Evolutionary conservation across 1,140 invertebrate species (phyloP).

Genomic region (Drosophila setifemur): DNA sequence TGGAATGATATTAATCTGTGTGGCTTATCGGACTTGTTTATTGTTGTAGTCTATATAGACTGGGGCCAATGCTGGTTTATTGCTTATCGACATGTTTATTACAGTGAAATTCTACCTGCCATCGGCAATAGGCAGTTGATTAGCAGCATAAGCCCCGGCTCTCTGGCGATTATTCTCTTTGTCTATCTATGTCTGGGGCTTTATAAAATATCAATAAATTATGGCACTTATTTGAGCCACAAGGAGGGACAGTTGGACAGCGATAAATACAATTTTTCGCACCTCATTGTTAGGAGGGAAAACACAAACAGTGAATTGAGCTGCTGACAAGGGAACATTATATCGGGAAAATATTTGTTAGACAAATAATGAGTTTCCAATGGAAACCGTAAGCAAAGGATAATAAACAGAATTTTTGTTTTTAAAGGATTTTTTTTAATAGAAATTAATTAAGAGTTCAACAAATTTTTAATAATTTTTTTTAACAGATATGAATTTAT

Average conservation of each 20-base stretch:
- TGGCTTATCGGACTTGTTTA: slow-evolving; percentile 60
- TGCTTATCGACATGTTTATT: slow-evolving; percentile 57
- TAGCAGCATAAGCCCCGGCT: slow-evolving; percentile 42
- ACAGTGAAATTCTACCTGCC: slow-evolving; percentile 27
- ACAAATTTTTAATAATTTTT: too few relatives aligned
- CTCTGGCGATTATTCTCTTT: slow-evolving; percentile 7
- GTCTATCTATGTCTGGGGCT: background rate
- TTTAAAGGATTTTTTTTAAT: too few relatives aligned
- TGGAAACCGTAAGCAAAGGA: too few relatives aligned
- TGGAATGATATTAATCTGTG: slow-evolving; percentile 45
- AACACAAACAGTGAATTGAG: background rate
- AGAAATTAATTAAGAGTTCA: too few relatives aligned
- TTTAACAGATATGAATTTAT: too few relatives aligned
- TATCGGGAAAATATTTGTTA: background rate
- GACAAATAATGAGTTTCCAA: background rate
- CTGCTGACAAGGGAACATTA: background rate
- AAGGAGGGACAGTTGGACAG: slow-evolving; percentile 13
- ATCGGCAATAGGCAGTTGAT: slow-evolving; percentile 57
- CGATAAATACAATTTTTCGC: slow-evolving; percentile 56
- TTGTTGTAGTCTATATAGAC: slow-evolving; percentile 30
- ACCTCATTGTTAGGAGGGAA: slow-evolving; percentile 18
- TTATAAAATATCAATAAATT: slow-evolving; percentile 60
- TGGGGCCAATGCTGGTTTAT: slow-evolving; percentile 50
- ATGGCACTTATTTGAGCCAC: slow-evolving; percentile 14
- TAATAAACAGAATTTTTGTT: too few relatives aligned